phyloP scores from a whole-genome alignment of 2,888 invertebrate species.

The Acleris holmiana region DNA sequence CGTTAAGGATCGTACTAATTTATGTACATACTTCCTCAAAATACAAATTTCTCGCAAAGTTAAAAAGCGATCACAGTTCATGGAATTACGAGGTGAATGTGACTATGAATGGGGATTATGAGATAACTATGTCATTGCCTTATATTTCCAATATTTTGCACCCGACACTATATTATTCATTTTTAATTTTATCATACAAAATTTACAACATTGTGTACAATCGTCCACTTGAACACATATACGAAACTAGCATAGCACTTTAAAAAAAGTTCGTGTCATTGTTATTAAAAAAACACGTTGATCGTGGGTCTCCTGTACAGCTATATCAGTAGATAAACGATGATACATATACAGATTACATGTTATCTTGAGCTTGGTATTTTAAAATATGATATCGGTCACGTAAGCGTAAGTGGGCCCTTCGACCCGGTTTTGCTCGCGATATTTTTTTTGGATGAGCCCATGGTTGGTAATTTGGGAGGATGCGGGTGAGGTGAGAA shows the following conservation, averaged over 20 bases:
- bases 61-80: background rate
- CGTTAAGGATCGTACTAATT: too few relatives aligned
- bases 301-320: slow-evolving; percentile 11
- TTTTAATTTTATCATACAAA: slow-evolving; percentile 13
- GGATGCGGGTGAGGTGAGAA: background rate
- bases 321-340: slow-evolving; percentile 13
- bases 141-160: slow-evolving; percentile 26
- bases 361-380: slow-evolving; percentile 8
- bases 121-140: slow-evolving; percentile 4
- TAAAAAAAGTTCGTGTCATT: background rate
- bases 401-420: slow-evolving; percentile 18
- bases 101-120: background rate
- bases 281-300: slow-evolving; percentile 14
- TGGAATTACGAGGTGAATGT: too few relatives aligned
- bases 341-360: slow-evolving; percentile 13
- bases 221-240: slow-evolving; percentile 3
- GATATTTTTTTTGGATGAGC: background rate
- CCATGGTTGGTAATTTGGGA: too few relatives aligned
- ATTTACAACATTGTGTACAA: slow-evolving; percentile 17
- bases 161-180: slow-evolving; percentile 4
- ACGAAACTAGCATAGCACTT: background rate
- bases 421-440: slow-evolving; percentile 20
- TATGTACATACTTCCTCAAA: background rate
- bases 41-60: background rate
- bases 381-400: slow-evolving; percentile 14